Evolutionary conservation across 2,113 vertebrate species (phyloP), one percentile per base, ranked within the genome.

Genomic region (Saccopteryx leptura): DNA sequence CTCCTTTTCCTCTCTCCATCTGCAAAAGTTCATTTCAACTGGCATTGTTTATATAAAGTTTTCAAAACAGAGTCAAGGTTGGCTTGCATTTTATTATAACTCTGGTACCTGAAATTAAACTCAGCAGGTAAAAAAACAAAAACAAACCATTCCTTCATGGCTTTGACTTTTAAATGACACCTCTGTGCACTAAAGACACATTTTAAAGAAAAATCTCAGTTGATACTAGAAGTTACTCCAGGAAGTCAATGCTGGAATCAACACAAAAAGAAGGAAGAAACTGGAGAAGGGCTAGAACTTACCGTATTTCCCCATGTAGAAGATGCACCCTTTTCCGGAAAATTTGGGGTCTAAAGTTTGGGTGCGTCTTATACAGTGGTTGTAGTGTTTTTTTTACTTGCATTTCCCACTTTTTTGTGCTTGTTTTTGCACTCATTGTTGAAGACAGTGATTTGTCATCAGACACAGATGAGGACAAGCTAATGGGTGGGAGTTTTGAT

Each of bases 181-280:
- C 15, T 80, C 31, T 28, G 56, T 85, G 48, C 23, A 95, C 72
- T 69, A 26, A 94, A 97, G 97, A 90, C 26, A 83, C 1, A 39
- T 63, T 94, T 84, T 65, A 85, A 72, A 92, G 93, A 85, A 91
- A 94, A 95, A 78, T 58, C 83, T 78, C 79, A 91, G 61, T 7
- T 12, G 91, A 39, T 24, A 96, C 5, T 92, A 86, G 88, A 78
- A 81, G 66, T 90, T 91, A 33, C 83, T 84, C 75, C 56, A 85
- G 84, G 71, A 98, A 97, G 93, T 96, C 87, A 97, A 96, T 94
- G 95, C 7, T 61, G 65, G 90, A 95, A 97, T 96, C 48, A 90
- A 96, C 93, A 93, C 56, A 79, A 79, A 92, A 95, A 88, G 90
- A 71, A 31, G 68, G 26, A 61, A 80, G 60, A 93, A 91, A 52